phyloP scores from a whole-genome alignment of 53 echinoderm and acorn worm genomes.

The Holothuria leucospilota region DNA sequence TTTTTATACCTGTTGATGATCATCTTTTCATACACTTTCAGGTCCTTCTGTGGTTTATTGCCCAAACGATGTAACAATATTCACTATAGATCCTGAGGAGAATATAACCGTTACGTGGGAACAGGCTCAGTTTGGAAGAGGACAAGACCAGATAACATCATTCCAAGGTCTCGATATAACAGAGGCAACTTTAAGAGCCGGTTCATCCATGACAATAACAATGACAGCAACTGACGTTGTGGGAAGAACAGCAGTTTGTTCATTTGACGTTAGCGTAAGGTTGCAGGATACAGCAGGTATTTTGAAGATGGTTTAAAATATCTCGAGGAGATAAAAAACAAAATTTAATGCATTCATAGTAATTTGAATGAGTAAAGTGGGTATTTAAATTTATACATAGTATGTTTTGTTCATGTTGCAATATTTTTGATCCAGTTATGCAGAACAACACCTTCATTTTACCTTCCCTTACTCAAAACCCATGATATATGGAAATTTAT shows the following conservation, averaged over 20 bases:
- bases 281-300: too few relatives aligned
- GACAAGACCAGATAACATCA: slow-evolving; percentile 5
- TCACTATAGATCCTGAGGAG: not conserved
- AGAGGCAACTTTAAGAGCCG: not conserved
- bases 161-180: not conserved
- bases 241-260: not conserved
- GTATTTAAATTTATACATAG: too few relatives aligned
- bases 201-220: not conserved
- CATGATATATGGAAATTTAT: too few relatives aligned
- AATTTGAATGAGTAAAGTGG: too few relatives aligned
- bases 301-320: too few relatives aligned
- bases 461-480: too few relatives aligned
- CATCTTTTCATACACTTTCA: not conserved
- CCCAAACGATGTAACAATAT: slow-evolving; percentile 4
- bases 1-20: too few relatives aligned
- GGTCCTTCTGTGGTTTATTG: slow-evolving; percentile 22
- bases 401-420: too few relatives aligned
- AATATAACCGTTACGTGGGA: slow-evolving; percentile 8
- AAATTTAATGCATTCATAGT: too few relatives aligned
- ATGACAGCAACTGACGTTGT: slow-evolving; percentile 4
- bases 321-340: too few relatives aligned
- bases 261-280: not conserved
- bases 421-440: too few relatives aligned
- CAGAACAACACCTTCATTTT: too few relatives aligned
- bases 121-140: not conserved